Conservation (phyloP, 2,888 invertebrate genomes). For the Eilema sororculum region DNA sequence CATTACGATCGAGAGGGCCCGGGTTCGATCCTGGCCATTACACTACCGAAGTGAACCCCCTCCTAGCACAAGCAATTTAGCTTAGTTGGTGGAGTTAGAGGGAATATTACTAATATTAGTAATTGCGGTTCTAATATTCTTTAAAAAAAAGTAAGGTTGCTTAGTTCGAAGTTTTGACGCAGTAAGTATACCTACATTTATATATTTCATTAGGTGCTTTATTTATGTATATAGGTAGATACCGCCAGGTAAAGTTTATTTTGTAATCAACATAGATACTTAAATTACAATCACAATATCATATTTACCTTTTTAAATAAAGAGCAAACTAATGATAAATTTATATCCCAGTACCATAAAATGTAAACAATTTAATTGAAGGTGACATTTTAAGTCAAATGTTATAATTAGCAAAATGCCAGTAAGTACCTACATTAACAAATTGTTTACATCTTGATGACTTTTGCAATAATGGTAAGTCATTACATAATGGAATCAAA, state of each 20-base stretch:
- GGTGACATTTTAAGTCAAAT: neutral
- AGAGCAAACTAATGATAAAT: neutral
- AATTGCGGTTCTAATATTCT: too few relatives aligned
- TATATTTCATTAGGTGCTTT: too few relatives aligned
- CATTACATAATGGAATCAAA: constrained; percentile 7
- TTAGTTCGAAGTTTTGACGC: too few relatives aligned
- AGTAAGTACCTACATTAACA: neutral
- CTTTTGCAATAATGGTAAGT: neutral
- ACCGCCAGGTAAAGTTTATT: neutral
- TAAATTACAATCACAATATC: neutral
- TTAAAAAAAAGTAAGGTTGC: too few relatives aligned
- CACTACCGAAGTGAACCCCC: too few relatives aligned
- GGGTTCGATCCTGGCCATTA: too few relatives aligned
- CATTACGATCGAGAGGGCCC: too few relatives aligned
- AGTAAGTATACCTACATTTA: too few relatives aligned
- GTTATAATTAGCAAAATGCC: neutral
- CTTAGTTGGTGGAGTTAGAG: too few relatives aligned
- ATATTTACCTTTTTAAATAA: neutral
- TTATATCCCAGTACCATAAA: neutral
- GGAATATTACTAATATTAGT: too few relatives aligned
- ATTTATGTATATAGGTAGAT: neutral
- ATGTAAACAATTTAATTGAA: neutral
- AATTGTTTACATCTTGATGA: constrained; percentile 6
- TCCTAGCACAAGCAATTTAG: too few relatives aligned
- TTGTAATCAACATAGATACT: neutral